These are phyloP conservation scores for Xenops minutus DNA, from an alignment of 2,797 vertebrate genomes.

Conservation along the genomic window DNA sequence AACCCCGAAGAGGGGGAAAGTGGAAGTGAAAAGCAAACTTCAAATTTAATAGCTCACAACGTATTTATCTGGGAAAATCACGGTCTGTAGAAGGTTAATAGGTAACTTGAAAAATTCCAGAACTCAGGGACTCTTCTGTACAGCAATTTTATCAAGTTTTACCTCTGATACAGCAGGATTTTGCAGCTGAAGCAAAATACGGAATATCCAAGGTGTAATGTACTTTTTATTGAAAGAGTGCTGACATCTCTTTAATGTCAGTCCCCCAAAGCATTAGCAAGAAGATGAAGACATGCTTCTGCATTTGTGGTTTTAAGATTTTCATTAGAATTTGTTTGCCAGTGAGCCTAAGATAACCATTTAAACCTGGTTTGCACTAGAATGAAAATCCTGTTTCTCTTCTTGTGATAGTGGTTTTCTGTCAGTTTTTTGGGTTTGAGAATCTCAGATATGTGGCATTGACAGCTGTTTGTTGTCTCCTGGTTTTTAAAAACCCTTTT, in stretches of 20 bases:
- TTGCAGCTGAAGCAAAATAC: not conserved
- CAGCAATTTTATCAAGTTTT: not conserved
- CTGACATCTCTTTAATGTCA: not conserved
- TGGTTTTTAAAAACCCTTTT: not conserved
- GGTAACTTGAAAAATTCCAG: not conserved
- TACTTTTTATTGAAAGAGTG: not conserved
- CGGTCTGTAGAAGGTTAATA: not conserved
- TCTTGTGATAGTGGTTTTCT: no score
- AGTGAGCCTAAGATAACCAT: not conserved
- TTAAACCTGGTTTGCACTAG: not conserved
- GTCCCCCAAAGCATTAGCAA: not conserved
- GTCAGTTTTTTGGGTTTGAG: not conserved
- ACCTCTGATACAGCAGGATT: not conserved
- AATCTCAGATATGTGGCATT: not conserved
- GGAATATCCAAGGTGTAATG: not conserved
- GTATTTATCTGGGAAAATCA: not conserved
- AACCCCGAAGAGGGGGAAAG: rapidly evolving
- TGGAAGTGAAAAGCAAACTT: rapidly evolving
- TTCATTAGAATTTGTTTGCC: not conserved
- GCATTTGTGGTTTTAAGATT: not conserved
- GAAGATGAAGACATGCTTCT: not conserved
- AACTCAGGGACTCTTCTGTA: not conserved
- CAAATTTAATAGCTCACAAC: not conserved
- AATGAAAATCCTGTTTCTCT: not conserved
- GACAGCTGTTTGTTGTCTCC: not conserved